These are phyloP conservation scores for Gulo gulo DNA, from an alignment of 2,113 vertebrate genomes.

Conservation along the genomic window DNA sequence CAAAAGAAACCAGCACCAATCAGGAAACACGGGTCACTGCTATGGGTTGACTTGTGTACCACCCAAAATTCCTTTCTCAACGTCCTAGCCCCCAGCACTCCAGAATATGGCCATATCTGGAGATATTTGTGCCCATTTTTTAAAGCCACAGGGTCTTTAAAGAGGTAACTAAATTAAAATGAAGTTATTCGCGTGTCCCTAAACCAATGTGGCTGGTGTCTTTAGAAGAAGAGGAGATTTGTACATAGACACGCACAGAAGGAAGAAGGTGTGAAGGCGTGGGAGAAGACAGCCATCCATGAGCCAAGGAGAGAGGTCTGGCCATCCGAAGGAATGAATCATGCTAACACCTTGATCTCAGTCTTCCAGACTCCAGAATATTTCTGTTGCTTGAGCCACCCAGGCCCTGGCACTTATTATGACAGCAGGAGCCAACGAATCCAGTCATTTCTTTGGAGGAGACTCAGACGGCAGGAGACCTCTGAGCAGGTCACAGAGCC, in stretches of 20 bases:
- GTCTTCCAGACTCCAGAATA: neutral
- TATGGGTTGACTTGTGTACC: rapidly evolving
- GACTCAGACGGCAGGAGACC: neutral
- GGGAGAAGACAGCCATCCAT: neutral
- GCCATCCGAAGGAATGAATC: neutral
- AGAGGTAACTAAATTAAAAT: neutral
- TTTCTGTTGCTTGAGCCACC: neutral
- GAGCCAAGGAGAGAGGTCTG: neutral
- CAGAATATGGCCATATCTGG: neutral
- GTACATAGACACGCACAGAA: neutral
- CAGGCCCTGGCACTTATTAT: neutral
- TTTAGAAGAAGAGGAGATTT: neutral
- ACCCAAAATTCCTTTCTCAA: neutral
- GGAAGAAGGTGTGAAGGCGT: neutral
- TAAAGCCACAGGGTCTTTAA: neutral
- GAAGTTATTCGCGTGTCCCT: neutral
- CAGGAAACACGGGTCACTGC: neutral
- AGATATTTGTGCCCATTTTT: neutral
- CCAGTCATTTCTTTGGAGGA: neutral
- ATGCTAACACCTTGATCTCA: neutral
- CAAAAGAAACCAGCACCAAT: neutral
- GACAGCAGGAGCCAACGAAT: neutral
- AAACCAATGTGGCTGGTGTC: neutral
- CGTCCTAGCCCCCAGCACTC: neutral
- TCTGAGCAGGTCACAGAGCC: neutral